Base-by-base conservation (phyloP, 1,140 invertebrate species). In the Leptinotarsa lineolata region DNA sequence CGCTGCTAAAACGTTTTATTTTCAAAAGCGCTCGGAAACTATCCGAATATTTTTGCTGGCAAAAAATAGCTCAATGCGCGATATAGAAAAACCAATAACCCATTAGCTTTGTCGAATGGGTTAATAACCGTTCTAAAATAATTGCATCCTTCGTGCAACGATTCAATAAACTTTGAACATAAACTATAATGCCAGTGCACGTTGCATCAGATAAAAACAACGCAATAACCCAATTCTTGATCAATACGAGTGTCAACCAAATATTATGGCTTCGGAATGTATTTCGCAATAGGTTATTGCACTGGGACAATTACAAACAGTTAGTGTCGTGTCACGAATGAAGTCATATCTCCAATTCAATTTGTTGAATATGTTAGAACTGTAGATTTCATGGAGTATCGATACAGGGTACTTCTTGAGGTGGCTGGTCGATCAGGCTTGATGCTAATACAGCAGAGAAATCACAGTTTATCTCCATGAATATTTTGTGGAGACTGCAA, bases 91-190 rank as follows among this genome's bases (percentile, higher is more conserved):
- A 54, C 48, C 48, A 54, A 54, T 54, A 54, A 54, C 48, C 48
- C 6, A 54, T n/a, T 18, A 18, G n/a, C 48, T 54, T 54, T 54
- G 48, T 54, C 48, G n/a, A 54, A 54, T 54, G 48, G 48, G 48
- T 54, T 54, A 54, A 54, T 54, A 54, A 54, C 48, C 48, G 48
- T 54, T 54, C n/a, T 54, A 54, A 54, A 54, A 54, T 54, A 54
- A 54, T 54, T 54, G 48, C 48, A 54, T 54, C 48, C 48, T 54
- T 54, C 48, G n/a, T 54, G 48, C 48, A 54, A 54, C 48, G 48
- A 54, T 54, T 54, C 15, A 54, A 16, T 54, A 54, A 54, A 54
- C 48, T 54, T 54, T 54, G n/a, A 54, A 54, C 48, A 54, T 54
- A 18, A 54, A 54, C 15, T 54, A 54, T 54, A 54, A 54, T 54